Evolutionary conservation across 2,888 invertebrate species (phyloP).

Genomic region (Erebia palarica): DNA sequence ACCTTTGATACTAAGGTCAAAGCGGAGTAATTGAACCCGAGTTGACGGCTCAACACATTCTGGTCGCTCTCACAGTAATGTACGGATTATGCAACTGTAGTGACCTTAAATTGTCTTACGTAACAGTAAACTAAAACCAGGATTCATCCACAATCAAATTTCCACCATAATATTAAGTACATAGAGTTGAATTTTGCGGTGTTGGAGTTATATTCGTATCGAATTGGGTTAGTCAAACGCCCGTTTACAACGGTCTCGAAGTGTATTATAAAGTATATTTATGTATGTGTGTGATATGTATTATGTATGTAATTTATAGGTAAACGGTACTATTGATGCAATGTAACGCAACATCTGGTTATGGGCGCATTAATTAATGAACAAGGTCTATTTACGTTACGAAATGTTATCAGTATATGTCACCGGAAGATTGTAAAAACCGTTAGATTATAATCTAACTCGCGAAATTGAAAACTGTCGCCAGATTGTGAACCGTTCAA

Average conservation of each 20-base stretch:
- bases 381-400: background rate
- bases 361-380: conserved; percentile 30
- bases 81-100: conserved; percentile 66
- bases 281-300: conserved; percentile 42
- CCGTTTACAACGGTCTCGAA: conserved; percentile 46
- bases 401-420: conserved; percentile 5
- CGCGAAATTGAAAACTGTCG: no score
- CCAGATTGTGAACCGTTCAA: no score
- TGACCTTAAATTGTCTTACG: conserved; percentile 76
- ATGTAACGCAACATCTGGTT: conserved; percentile 32
- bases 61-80: conserved; percentile 56
- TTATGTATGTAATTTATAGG: conserved; percentile 46
- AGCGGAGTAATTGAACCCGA: conserved; percentile 44
- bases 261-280: conserved; percentile 47
- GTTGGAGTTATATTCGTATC: conserved; percentile 37
- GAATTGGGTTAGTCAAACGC: conserved; percentile 65
- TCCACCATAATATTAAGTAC: conserved; percentile 4
- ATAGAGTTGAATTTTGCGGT: conserved; percentile 44
- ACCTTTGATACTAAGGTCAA: conserved; percentile 34
- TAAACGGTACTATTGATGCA: conserved; percentile 38
- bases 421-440: no score
- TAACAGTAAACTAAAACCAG: conserved; percentile 65
- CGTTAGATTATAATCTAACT: no score
- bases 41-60: conserved; percentile 51
- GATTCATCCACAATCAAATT: conserved; percentile 36